Base-by-base conservation (phyloP, 2,113 vertebrate genomes). In the Ptilonorhynchus violaceus region DNA sequence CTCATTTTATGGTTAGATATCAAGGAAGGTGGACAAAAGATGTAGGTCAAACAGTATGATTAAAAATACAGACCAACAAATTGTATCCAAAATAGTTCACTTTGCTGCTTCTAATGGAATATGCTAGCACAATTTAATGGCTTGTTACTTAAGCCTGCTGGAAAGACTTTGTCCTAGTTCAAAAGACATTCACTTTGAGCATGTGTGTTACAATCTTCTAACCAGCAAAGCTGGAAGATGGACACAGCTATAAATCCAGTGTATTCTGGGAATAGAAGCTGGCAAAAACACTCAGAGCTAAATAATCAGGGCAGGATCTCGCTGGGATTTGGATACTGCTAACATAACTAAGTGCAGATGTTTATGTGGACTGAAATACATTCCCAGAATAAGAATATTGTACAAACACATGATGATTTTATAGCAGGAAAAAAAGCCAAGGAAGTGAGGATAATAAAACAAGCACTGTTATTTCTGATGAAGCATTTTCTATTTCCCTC, bases 201-300 rank as follows among this genome's bases (percentile, higher is more conserved):
- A 14, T 70, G 25, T 59, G 58, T 82, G 35, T 82, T 93, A 89
- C 27, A 76, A 9, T 78, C 69, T 88, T 88, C 59, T 83, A 89
- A 76, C 55, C 79, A 72, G 85, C 53, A 93, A 85, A 91, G 58
- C 75, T 87, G 64, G 67, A 90, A 58, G 14, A 58, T 94, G 80
- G 60, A 95, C 70, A 60, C 30, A 87, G 58, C 92, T 92, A 52
- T 94, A 94, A 96, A 95, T 95, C 74, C 80, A 85, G 35, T 5
- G 35, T 86, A 64, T 96, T 94, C 92, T 88, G 95, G 88, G 96
- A 96, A 95, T 85, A 96, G 84, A 87, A 94, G 66, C 80, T 97
- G 95, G 95, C 96, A 95, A 97, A 96, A 97, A 95, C 88, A 94
- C 44, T 93, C 86, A 27, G 80, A 73, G 67, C 68, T 91, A 96